Conservation (phyloP, 1,140 invertebrate genomes). For the Drosophila athabasca region DNA sequence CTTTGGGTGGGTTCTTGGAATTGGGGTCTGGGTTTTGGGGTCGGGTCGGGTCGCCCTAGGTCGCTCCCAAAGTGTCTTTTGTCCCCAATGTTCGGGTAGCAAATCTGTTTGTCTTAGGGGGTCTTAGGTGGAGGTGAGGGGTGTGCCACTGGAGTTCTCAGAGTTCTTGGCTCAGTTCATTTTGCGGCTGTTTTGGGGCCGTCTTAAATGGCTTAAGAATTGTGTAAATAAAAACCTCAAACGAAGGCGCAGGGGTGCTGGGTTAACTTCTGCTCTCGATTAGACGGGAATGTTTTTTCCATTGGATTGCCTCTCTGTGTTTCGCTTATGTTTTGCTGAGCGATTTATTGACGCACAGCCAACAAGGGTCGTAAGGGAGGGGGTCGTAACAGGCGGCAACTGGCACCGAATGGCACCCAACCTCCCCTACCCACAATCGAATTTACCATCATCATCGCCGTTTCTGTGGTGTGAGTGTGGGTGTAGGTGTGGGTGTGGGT, state of each 20-base stretch:
- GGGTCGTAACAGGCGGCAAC: conserved; percentile 62
- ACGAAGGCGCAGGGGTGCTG: conserved; percentile 2
- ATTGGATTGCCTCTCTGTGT: conserved; percentile 10
- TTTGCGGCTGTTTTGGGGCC: conserved; percentile 60
- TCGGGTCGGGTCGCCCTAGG: no score
- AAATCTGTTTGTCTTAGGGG: conserved; percentile 17
- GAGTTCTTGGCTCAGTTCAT: conserved; percentile 61
- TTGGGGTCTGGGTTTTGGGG: no score
- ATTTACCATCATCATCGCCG: conserved; percentile 14
- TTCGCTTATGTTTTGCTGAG: conserved; percentile 6
- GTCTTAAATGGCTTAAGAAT: conserved; percentile 65
- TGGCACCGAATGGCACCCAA: conserved; percentile 47
- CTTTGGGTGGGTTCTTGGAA: no score
- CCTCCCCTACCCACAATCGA: background rate
- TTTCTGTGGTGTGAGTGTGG: background rate
- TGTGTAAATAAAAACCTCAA: conserved; percentile 75
- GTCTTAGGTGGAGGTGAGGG: no score
- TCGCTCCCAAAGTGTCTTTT: conserved; percentile 3
- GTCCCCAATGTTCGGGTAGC: conserved; percentile 36
- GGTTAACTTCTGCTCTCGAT: conserved; percentile 21
- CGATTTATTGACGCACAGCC: conserved; percentile 35
- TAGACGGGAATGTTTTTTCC: conserved; percentile 24
- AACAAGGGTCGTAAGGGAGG: conserved; percentile 10
- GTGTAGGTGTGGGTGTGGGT: no score
- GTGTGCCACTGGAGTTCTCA: background rate